A percentile compares a stretch with the other conserved stretches of the same genome.
Evolutionary conservation across 2,888 invertebrate species (phyloP).

Genomic region (Eupelmus urozonus): DNA sequence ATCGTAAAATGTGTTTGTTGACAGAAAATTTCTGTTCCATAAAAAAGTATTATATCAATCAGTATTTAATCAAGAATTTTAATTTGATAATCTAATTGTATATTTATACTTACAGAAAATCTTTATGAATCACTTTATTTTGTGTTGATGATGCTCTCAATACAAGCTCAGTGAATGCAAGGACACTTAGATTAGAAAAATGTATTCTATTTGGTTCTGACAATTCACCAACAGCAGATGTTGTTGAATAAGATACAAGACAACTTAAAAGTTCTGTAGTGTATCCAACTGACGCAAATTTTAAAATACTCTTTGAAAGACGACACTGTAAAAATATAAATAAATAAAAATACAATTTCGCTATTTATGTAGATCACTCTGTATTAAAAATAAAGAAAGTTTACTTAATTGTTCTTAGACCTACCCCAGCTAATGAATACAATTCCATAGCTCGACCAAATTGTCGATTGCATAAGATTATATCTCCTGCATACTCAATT

Average conservation of each 20-base stretch:
- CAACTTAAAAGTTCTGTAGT: slow-evolving; percentile 82
- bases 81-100: background rate
- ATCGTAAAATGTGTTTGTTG: slow-evolving; percentile 82
- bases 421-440: slow-evolving; percentile 88
- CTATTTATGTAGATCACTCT: background rate
- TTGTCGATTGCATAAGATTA: slow-evolving; percentile 86
- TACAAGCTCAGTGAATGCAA: slow-evolving; percentile 82
- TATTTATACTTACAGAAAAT: slow-evolving; percentile 80
- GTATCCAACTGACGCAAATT: slow-evolving; percentile 82
- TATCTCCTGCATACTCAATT: slow-evolving; percentile 89
- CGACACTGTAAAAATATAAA: slow-evolving; percentile 76
- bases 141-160: slow-evolving; percentile 74
- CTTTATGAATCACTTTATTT: slow-evolving; percentile 74
- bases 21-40: slow-evolving; percentile 80
- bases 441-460: slow-evolving; percentile 88
- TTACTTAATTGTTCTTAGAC: slow-evolving; percentile 45
- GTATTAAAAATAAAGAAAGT: too few relatives aligned
- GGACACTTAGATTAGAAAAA: slow-evolving; percentile 83
- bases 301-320: slow-evolving; percentile 81
- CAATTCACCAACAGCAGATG: slow-evolving; percentile 79
- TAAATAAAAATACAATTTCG: background rate
- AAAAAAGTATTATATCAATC: background rate
- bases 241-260: slow-evolving; percentile 79
- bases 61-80: slow-evolving; percentile 3
- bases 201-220: slow-evolving; percentile 82